These are phyloP conservation scores for Hydractinia echinata DNA, from an alignment of 30 jellyfish, hydroid and myxozoan species.

Conservation along the genomic window DNA sequence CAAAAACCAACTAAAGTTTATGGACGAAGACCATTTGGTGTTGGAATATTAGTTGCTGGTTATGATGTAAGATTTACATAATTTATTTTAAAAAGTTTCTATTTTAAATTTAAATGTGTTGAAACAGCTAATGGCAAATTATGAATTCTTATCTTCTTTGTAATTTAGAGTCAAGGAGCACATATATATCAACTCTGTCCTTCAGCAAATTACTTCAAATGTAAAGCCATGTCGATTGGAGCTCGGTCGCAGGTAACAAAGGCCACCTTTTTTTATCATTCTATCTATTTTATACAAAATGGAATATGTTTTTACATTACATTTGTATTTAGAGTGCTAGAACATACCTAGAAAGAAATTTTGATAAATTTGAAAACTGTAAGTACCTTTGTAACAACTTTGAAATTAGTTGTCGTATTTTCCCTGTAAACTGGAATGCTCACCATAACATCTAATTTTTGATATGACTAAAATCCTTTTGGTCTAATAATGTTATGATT, in stretches of 20 bases:
- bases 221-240: slow-evolving; percentile 97
- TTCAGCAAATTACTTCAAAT: slow-evolving; percentile 94
- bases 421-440: too few species aligned
- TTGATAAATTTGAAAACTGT: slow-evolving; percentile 85
- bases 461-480: too few species aligned
- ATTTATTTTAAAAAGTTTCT: not conserved
- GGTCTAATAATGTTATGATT: too few species aligned
- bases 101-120: not conserved
- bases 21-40: slow-evolving; percentile 99
- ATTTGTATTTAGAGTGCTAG: slow-evolving; percentile 88
- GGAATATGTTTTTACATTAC: too few species aligned
- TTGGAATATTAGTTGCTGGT: slow-evolving; percentile 96
- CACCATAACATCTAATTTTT: too few species aligned
- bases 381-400: slow-evolving; percentile 22
- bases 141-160: not conserved
- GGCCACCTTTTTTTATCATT: not conserved
- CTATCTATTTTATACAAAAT: not conserved
- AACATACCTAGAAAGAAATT: slow-evolving; percentile 85
- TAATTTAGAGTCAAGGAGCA: slow-evolving; percentile 86
- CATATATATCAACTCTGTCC: slow-evolving; percentile 96
- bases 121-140: too few species aligned
- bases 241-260: slow-evolving; percentile 93
- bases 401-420: too few species aligned
- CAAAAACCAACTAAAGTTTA: slow-evolving; percentile 97
- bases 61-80: slow-evolving; percentile 70